phyloP scores from a whole-genome alignment of 2,797 vertebrate genomes.

The Tympanoctomys barrerae region DNA sequence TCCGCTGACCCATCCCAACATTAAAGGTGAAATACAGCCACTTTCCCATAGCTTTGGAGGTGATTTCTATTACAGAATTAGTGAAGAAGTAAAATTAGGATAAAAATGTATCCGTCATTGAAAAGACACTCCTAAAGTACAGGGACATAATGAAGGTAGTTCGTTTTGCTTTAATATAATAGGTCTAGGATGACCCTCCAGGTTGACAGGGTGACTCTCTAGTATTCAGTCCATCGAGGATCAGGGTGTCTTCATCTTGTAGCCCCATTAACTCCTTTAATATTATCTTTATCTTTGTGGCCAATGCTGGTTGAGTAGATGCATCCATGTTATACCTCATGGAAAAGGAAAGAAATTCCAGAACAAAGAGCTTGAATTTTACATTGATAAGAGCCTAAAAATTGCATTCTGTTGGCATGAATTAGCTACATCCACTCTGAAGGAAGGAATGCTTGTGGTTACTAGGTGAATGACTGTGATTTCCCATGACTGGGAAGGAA shows the following conservation, averaged over 20 bases:
- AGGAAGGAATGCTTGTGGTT: background rate
- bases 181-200: background rate
- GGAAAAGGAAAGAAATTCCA: background rate
- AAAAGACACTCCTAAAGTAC: background rate
- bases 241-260: background rate
- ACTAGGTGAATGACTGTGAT: background rate
- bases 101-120: conserved; percentile 26
- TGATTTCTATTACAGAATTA: background rate
- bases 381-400: background rate
- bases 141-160: background rate
- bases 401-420: background rate
- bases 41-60: background rate
- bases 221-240: background rate
- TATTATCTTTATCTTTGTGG: background rate
- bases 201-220: background rate
- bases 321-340: background rate
- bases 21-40: background rate
- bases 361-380: background rate
- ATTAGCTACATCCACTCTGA: background rate
- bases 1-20: background rate
- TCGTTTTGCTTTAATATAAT: background rate
- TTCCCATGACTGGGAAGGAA: background rate
- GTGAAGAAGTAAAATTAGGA: background rate
- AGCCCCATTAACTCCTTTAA: background rate
- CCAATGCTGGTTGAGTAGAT: background rate